A percentile compares a stretch with the other conserved stretches of the same genome.
phyloP scores from a whole-genome alignment of 2,113 vertebrate genomes.

The Chauna torquata region DNA sequence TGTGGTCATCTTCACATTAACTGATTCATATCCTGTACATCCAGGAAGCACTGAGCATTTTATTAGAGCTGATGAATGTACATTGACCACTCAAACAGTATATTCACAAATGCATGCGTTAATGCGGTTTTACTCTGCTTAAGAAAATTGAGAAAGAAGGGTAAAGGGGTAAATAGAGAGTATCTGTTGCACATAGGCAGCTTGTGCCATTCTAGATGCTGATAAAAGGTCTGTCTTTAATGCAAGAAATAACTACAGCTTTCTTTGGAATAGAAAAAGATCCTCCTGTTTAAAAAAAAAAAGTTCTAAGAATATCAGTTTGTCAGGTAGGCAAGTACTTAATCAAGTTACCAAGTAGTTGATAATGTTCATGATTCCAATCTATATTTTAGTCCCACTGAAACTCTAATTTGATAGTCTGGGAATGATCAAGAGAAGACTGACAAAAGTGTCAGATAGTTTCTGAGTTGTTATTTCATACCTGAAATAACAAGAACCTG shows the following conservation, averaged over 20 bases:
- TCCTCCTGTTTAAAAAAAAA: neutral
- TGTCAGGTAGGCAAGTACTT: neutral
- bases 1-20: conserved; percentile 46
- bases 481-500: neutral
- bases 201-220: neutral
- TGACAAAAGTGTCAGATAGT: neutral
- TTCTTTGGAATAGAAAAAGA: neutral
- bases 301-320: neutral
- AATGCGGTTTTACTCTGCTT: neutral
- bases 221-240: neutral
- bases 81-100: neutral
- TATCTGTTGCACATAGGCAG: neutral
- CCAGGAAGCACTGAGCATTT: conserved; percentile 36
- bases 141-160: neutral
- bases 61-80: conserved; percentile 24
- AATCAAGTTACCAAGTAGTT: neutral
- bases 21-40: conserved; percentile 42
- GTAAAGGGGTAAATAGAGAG: neutral
- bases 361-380: neutral
- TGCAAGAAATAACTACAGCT: neutral
- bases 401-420: neutral
- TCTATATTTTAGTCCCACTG: neutral
- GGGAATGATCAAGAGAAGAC: neutral
- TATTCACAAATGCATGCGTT: neutral
- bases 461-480: neutral